Base-by-base conservation (phyloP, 2,113 vertebrate species). In the Cathartes aura region DNA sequence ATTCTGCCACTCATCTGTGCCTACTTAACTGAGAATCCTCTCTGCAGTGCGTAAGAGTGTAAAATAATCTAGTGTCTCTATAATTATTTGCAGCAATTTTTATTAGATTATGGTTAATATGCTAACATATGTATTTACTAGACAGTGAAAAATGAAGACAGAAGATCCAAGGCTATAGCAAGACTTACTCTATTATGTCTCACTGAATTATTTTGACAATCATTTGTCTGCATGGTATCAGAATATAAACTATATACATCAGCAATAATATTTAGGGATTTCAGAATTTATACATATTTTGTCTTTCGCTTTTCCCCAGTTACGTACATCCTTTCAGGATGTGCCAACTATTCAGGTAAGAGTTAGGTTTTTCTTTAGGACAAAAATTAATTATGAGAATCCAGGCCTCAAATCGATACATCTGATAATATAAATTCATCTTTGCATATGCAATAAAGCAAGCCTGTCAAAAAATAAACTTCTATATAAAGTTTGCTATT, bases 1-100 rank as follows among this genome's bases (percentile, higher is more conserved):
- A 86, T 72, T 96, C 97, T 97, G 94, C 86, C 97, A 94, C 88
- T 97, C 94, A 94, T 29, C 42, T 79, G 71, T 60, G 64, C 64
- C 71, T 85, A 74, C 91, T 97, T 97, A 96, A 89, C 72, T 76
- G 48, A 50, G 63, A 93, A 91, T 90, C 71, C 74, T 58, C 82
- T 90, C 70, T 74, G 64, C 40, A 71, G 91, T 62, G 74, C 73
- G 0, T 21, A 96, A 64, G 26, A 92, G 52, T 36, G 52, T 71
- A 93, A 92, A 89, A 95, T 73, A 76, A 89, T 75, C 91, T 84
- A 71, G 32, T 79, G 89, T 67, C 73, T 83, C 89, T 60, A n/a
- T 62, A 93, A 94, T 84, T 96, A 96, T 89, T 87, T 85, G 58
- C 86, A 93, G 73, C 79, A 85, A 45, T 96, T 95, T 91, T 91